Evolutionary conservation across 2,888 invertebrate genomes (phyloP), one percentile per base, ranked within the genome.

Genomic region (Diabrotica balteata): DNA sequence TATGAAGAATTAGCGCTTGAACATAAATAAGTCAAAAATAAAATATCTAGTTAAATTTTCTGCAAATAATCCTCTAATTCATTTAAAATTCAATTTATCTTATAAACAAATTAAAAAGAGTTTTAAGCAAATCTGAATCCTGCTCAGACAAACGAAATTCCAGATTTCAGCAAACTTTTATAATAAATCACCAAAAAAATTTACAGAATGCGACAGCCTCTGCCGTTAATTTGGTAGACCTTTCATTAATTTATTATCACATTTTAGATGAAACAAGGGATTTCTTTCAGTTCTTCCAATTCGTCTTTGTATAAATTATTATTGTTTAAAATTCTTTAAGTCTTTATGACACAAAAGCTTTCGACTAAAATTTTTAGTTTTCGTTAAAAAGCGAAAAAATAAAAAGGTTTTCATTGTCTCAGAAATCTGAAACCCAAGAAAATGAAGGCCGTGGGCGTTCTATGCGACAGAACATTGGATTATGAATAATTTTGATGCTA

Each of bases 221-320:
- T 32, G 63, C 49, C 55, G 63, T 57, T 63, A 63, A 63, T 63
- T 63, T 63, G 32, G 44, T 50, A 51, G 59, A 32, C 44, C 17
- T 63, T 57, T 63, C 63, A 57, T 63, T 57, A 63, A 50, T 49
- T 57, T 57, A 63, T 57, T 57, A 63, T 63, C 57, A 55, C 57
- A 47, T 59, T 49, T 61, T 32, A 53, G 50, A 63, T 22, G 57
- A 63, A 57, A 55, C 42, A 44, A 22, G 44, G 45, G 57, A 44
- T 63, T 63, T 32, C 32, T 32, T 32, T 32, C 5, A 32, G 32
- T 32, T 32, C 32, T 32, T 32, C 54, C 53, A 63, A 63, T 55
- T 55, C 43, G 52, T 55, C 46, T 32, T 32, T 32, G 32, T 32
- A 32, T 32, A 32, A 32, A 46, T 63, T 63, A 63, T 63, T 47